A percentile compares a stretch with the other conserved stretches of the same genome.
These are phyloP conservation scores for Nipponia nippon DNA, from an alignment of 2,113 vertebrate genomes.

Conservation along the genomic window DNA sequence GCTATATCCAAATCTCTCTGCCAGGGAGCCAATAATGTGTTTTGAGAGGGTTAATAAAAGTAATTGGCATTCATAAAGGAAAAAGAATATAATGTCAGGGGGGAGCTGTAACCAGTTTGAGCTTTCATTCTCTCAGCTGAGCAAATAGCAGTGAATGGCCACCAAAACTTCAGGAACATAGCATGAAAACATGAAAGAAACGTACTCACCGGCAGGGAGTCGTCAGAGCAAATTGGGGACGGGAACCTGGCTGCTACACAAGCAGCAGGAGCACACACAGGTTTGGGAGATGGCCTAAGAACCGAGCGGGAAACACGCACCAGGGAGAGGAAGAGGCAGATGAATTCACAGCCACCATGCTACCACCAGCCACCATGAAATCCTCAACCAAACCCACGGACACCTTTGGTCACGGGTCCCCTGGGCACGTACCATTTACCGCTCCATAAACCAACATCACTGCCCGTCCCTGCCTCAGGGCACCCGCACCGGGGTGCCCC, in stretches of 20 bases:
- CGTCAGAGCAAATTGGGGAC: not conserved
- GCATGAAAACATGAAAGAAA: not conserved
- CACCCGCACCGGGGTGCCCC: not conserved
- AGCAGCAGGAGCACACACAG: not conserved
- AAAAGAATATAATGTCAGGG: not conserved
- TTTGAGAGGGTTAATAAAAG: constrained; percentile 18
- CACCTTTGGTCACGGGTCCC: accelerated
- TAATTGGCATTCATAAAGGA: not conserved
- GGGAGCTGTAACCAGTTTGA: not conserved
- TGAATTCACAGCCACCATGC: no score
- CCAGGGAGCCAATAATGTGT: not conserved
- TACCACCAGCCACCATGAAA: not conserved
- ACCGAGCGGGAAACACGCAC: accelerated
- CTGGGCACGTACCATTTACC: accelerated
- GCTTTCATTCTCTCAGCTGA: not conserved
- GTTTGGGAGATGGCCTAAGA: not conserved
- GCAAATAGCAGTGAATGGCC: not conserved
- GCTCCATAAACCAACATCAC: not conserved
- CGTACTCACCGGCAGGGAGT: accelerated
- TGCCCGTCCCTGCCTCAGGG: not conserved
- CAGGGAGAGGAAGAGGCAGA: not conserved
- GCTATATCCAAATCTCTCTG: not conserved
- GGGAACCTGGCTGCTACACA: not conserved
- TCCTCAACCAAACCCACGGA: accelerated
- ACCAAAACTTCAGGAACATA: not conserved